A percentile compares a stretch with the other conserved stretches of the same genome.
These are phyloP conservation scores for Callimorpha dominula DNA, from an alignment of 2,888 invertebrate species.

Conservation along the genomic window DNA sequence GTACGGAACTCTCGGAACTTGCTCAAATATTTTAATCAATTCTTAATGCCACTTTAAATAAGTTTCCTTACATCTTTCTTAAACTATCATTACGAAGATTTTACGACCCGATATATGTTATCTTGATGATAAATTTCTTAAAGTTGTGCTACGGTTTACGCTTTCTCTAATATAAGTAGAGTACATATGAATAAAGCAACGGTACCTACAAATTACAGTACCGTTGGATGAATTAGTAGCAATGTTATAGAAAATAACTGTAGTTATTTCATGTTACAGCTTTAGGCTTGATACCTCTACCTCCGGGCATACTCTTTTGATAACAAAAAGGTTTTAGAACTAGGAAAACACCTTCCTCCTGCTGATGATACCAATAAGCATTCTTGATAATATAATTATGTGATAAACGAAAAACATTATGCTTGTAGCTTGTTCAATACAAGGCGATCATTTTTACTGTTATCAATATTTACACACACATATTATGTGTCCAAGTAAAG, in stretches of 20 bases:
- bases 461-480: too few relatives aligned
- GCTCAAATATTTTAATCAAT: neutral
- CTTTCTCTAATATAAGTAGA: conserved; percentile 9
- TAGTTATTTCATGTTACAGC: neutral
- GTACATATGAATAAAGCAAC: conserved; percentile 3
- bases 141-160: conserved; percentile 8
- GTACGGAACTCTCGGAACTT: neutral
- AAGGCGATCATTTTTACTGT: too few relatives aligned
- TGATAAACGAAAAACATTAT: too few relatives aligned
- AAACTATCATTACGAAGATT: neutral
- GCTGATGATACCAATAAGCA: too few relatives aligned
- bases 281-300: neutral
- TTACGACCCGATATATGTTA: neutral
- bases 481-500: too few relatives aligned
- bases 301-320: neutral
- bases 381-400: too few relatives aligned
- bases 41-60: neutral
- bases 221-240: neutral
- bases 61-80: neutral
- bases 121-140: neutral
- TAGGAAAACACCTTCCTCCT: too few relatives aligned
- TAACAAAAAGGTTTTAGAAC: too few relatives aligned
- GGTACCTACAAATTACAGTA: conserved; percentile 8
- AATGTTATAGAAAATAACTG: neutral
- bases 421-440: too few relatives aligned